Conservation (phyloP, 2,888 invertebrate species). For the Criorhina ranunculi region DNA sequence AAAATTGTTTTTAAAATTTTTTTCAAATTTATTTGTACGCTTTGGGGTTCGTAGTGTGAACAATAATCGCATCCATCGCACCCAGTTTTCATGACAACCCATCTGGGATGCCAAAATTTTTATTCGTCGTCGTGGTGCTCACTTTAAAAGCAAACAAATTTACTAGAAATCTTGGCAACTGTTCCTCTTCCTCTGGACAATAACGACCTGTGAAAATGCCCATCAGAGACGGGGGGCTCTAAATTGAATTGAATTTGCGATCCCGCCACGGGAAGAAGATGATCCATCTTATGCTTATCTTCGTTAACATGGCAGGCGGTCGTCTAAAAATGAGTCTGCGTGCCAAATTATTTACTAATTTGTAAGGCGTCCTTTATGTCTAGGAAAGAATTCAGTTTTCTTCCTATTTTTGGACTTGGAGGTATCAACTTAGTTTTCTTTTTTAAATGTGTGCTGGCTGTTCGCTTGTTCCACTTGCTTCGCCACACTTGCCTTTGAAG, state of each 20-base stretch:
- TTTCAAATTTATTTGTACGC: constrained; percentile 30
- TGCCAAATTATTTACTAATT: too few species aligned
- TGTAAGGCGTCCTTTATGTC: too few species aligned
- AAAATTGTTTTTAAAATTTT: constrained; percentile 16
- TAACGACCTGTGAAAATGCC: neutral
- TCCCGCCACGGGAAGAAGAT: neutral
- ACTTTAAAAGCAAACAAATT: constrained; percentile 34
- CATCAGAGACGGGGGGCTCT: neutral
- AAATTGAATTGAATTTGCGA: neutral
- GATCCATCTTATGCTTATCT: constrained; percentile 26
- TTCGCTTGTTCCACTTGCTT: too few species aligned
- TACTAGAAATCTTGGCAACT: constrained; percentile 19
- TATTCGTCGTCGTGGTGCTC: constrained; percentile 16
- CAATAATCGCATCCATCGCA: constrained; percentile 31
- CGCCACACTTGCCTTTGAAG: too few species aligned
- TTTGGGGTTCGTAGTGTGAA: constrained; percentile 35
- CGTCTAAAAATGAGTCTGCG: too few species aligned
- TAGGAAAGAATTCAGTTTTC: too few species aligned
- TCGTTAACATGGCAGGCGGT: too few species aligned
- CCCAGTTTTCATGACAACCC: constrained; percentile 19
- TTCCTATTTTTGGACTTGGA: too few species aligned
- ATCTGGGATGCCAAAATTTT: constrained; percentile 12
- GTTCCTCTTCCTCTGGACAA: neutral
- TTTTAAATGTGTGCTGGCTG: too few species aligned
- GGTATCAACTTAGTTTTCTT: too few species aligned